These are phyloP conservation scores for Heliconius himera DNA, from an alignment of 1,140 invertebrate species.

Conservation along the genomic window DNA sequence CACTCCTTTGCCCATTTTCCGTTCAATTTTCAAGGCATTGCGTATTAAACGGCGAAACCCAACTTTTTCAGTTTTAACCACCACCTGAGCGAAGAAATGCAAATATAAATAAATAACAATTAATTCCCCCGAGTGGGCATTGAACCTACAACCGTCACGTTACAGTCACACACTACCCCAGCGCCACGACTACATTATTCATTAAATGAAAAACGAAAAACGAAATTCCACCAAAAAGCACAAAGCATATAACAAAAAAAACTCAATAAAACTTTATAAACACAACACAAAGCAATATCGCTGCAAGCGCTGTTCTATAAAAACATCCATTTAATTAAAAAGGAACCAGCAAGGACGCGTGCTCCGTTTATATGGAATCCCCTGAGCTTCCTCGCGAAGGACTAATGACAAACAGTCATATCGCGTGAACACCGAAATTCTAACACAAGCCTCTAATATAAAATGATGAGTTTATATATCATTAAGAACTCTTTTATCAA, in stretches of 20 bases:
- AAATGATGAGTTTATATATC: not conserved
- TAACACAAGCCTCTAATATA: conserved; percentile 7
- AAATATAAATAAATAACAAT: too few species aligned
- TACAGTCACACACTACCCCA: too few species aligned
- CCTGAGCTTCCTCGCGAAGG: conserved; percentile 28
- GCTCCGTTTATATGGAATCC: conserved; percentile 33
- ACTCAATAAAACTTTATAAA: conserved; percentile 13
- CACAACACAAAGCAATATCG: conserved; percentile 9
- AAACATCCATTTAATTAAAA: conserved; percentile 34
- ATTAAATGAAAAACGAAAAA: not conserved
- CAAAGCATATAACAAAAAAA: not conserved
- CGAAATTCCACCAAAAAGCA: not conserved
- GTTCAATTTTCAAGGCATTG: too few species aligned
- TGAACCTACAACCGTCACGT: too few species aligned
- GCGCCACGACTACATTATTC: not conserved
- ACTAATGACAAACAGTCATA: conserved; percentile 36
- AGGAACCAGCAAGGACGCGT: conserved; percentile 28
- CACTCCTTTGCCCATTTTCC: too few species aligned
- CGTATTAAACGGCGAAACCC: too few species aligned
- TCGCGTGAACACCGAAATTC: conserved; percentile 35
- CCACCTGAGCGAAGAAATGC: too few species aligned
- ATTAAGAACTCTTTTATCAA: not conserved
- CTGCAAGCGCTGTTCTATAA: conserved; percentile 16
- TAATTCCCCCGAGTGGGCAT: too few species aligned
- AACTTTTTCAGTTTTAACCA: too few species aligned